Conservation (phyloP, 2,797 vertebrate genomes). For the Paramormyrops hopkinsi region DNA sequence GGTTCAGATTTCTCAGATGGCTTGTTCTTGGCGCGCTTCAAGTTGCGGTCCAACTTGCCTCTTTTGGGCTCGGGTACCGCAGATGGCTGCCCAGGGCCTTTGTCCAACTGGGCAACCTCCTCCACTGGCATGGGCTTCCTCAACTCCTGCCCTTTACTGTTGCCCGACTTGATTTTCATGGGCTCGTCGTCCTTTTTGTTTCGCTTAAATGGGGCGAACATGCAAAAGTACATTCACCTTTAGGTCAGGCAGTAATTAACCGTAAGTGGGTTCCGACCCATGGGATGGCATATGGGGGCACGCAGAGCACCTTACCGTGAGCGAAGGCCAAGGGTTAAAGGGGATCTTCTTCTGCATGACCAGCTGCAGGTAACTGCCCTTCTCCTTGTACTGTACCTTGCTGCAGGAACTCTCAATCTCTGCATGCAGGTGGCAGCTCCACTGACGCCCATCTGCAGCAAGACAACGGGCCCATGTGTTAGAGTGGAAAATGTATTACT, state of each 20-base stretch:
- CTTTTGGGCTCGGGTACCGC: conserved; percentile 54
- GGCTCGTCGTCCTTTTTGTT: conserved; percentile 69
- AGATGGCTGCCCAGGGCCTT: conserved; percentile 30
- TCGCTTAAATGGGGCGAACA: conserved; percentile 45
- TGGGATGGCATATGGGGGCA: not conserved
- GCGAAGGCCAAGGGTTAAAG: conserved; percentile 81
- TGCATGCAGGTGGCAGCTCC: conserved; percentile 82
- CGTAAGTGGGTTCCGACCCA: not conserved
- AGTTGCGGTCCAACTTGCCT: conserved; percentile 63
- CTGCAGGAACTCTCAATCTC: conserved; percentile 92
- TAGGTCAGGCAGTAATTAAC: not conserved
- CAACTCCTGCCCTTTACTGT: conserved; percentile 54
- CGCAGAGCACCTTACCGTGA: conserved; percentile 64
- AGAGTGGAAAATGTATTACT: too few relatives aligned
- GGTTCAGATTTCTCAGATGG: conserved; percentile 35
- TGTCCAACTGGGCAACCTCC: conserved; percentile 44
- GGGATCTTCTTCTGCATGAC: conserved; percentile 94
- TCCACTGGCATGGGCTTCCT: conserved; percentile 39
- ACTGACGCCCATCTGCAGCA: conserved; percentile 75
- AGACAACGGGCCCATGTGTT: not conserved
- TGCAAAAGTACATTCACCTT: not conserved
- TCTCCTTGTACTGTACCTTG: conserved; percentile 82
- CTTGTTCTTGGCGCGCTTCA: conserved; percentile 71
- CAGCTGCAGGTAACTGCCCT: conserved; percentile 79
- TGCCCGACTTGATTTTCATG: conserved; percentile 59